phyloP scores from a whole-genome alignment of 2,888 invertebrate genomes.

The Cynaeus angustus region DNA sequence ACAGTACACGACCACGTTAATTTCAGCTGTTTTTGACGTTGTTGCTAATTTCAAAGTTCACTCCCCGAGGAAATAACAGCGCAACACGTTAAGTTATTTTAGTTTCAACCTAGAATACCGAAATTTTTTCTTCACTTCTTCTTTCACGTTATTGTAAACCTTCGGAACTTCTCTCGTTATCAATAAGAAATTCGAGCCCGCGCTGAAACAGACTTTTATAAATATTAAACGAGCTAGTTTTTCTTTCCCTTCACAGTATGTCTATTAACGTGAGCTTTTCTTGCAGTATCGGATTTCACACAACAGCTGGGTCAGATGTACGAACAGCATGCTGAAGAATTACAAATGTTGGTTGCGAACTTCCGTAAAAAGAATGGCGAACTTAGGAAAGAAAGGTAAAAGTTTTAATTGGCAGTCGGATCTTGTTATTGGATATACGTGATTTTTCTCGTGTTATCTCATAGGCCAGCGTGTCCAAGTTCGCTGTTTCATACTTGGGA shows the following conservation, averaged over 20 bases:
- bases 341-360: slow-evolving; percentile 89
- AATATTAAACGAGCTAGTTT: slow-evolving; percentile 28
- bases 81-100: slow-evolving; percentile 16
- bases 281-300: slow-evolving; percentile 93
- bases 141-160: slow-evolving; percentile 9
- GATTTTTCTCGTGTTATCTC: slow-evolving; percentile 67
- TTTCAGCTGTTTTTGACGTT: slow-evolving; percentile 17
- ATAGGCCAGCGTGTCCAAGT: slow-evolving; percentile 85
- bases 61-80: slow-evolving; percentile 10
- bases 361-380: slow-evolving; percentile 91
- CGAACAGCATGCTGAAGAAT: slow-evolving; percentile 90
- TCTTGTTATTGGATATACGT: slow-evolving; percentile 12
- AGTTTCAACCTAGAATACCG: too few species aligned
- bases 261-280: slow-evolving; percentile 56
- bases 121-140: too few species aligned
- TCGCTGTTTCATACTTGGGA: slow-evolving; percentile 94
- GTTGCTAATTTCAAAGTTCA: slow-evolving; percentile 7
- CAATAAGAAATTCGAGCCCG: slow-evolving; percentile 21
- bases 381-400: slow-evolving; percentile 88
- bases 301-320: slow-evolving; percentile 91
- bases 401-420: slow-evolving; percentile 36
- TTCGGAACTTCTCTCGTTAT: not conserved
- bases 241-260: slow-evolving; percentile 2
- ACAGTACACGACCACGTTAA: slow-evolving; percentile 9
- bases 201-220: slow-evolving; percentile 17